phyloP scores from a whole-genome alignment of 2,888 invertebrate genomes.

The Drosophila paranaensis region DNA sequence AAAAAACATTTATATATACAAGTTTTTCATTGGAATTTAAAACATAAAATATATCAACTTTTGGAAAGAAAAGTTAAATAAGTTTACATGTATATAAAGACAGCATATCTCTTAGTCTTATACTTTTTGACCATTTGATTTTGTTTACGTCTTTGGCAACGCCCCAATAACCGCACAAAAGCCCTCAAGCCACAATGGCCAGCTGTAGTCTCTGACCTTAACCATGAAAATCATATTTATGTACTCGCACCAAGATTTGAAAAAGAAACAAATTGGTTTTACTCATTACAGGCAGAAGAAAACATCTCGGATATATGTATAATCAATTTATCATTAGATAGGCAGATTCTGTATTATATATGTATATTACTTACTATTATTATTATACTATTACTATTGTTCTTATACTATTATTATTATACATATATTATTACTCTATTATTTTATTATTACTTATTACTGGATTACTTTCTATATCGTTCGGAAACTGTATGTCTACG shows the following conservation, averaged over 20 bases:
- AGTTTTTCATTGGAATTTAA: not conserved
- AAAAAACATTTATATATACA: not conserved
- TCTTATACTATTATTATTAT: too few relatives aligned
- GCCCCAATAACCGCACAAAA: conserved; percentile 58
- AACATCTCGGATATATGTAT: not conserved
- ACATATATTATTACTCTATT: too few relatives aligned
- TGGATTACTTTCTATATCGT: not conserved
- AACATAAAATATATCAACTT: not conserved
- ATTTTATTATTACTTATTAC: too few relatives aligned
- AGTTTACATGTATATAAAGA: not conserved
- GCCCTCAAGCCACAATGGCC: conserved; percentile 16
- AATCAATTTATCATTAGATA: not conserved
- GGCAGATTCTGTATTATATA: too few relatives aligned
- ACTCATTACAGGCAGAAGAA: not conserved
- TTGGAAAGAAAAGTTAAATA: not conserved
- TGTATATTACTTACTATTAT: too few relatives aligned
- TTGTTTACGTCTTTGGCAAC: conserved; percentile 20
- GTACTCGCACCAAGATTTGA: conserved; percentile 36
- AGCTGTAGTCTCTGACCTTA: conserved; percentile 56
- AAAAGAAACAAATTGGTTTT: not conserved
- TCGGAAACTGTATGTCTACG: not conserved
- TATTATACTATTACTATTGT: too few relatives aligned
- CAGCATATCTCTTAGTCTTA: conserved; percentile 3
- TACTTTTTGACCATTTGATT: not conserved
- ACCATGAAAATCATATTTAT: conserved; percentile 57